phyloP scores from a whole-genome alignment of 2,797 vertebrate genomes.

The Acrocephalus scirpaceus region DNA sequence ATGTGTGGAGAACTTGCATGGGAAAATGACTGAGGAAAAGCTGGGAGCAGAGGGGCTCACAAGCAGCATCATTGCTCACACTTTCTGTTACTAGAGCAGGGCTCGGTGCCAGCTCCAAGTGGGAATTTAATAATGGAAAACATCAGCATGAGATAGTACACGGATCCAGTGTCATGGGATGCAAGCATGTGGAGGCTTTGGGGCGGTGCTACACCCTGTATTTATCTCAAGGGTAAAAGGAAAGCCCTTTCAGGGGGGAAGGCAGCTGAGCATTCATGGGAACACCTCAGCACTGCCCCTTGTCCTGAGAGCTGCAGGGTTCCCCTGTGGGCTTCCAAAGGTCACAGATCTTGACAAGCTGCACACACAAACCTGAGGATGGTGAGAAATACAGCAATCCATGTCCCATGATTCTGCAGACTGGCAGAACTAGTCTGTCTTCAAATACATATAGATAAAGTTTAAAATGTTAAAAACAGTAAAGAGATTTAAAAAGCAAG shows the following conservation, averaged over 20 bases:
- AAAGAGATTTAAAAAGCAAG: neutral
- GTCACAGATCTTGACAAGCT: neutral
- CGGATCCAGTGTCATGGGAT: fast-evolving
- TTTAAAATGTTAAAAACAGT: neutral
- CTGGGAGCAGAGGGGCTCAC: neutral
- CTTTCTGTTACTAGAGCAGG: neutral
- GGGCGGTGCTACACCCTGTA: neutral
- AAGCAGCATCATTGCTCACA: fast-evolving
- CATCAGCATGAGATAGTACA: neutral
- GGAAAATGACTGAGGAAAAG: neutral
- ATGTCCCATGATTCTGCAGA: fast-evolving
- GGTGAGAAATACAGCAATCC: neutral
- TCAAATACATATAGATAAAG: neutral
- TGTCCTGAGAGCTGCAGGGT: neutral
- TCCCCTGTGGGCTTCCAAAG: neutral
- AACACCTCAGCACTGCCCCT: neutral
- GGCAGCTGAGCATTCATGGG: neutral
- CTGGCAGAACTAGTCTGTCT: neutral
- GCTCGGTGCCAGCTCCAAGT: neutral
- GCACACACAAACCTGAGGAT: neutral
- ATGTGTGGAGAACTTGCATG: neutral
- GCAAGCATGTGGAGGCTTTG: neutral
- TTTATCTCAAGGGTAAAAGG: neutral
- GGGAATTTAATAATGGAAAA: neutral
- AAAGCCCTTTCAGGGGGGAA: neutral